Percentiles rank a stretch among this genome's conserved stretches.
Evolutionary conservation across 53 echinoderm and acorn worm genomes (phyloP).

Genomic region (Actinopyga echinites): DNA sequence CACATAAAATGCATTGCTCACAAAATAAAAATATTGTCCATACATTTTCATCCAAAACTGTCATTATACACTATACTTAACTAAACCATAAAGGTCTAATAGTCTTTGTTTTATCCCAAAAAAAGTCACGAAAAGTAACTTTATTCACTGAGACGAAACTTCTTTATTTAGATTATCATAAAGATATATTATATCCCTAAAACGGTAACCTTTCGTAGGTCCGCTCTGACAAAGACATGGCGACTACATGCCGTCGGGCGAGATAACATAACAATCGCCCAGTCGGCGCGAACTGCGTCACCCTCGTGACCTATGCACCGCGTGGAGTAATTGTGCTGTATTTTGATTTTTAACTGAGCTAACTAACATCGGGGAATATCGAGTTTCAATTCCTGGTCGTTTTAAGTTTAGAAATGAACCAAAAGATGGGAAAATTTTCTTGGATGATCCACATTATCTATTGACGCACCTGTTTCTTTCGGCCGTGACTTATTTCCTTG

Average conservation of each 20-base stretch:
- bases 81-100: too few species aligned
- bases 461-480: conserved; percentile 13
- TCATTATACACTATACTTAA: too few species aligned
- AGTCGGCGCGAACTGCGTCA: conserved; percentile 18
- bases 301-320: conserved; percentile 23
- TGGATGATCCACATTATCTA: neutral
- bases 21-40: too few species aligned
- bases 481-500: neutral
- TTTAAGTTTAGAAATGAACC: conserved; percentile 27
- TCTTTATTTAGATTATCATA: too few species aligned
- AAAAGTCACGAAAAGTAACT: too few species aligned
- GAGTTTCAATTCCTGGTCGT: conserved; percentile 12
- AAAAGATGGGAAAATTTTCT: neutral
- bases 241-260: conserved; percentile 8
- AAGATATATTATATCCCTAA: too few species aligned
- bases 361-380: conserved; percentile 24
- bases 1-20: too few species aligned
- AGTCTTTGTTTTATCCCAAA: too few species aligned
- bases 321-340: conserved; percentile 29
- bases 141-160: too few species aligned
- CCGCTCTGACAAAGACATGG: conserved; percentile 15
- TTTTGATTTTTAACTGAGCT: conserved; percentile 27
- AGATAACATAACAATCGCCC: conserved; percentile 26
- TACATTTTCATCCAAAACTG: too few species aligned
- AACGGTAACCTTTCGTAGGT: neutral